Evolutionary conservation across 2,888 invertebrate genomes (phyloP).

Genomic region (Acleris cristana): DNA sequence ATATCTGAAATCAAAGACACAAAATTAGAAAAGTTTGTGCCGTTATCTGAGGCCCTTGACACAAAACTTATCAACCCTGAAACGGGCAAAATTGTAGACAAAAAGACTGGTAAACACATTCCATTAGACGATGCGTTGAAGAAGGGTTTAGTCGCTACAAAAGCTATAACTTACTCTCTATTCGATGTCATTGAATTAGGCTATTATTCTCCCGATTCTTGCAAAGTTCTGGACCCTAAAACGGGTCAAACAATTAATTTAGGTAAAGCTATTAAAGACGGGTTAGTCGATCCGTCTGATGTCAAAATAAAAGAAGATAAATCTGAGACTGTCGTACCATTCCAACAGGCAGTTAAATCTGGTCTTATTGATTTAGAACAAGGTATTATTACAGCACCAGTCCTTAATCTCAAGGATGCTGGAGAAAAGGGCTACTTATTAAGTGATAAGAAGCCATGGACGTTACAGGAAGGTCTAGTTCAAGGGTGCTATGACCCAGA

Average conservation of each 20-base stretch:
- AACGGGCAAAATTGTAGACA: conserved; percentile 89
- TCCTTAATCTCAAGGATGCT: conserved; percentile 90
- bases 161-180: conserved; percentile 87
- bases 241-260: conserved; percentile 89
- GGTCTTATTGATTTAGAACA: conserved; percentile 88
- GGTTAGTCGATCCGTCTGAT: conserved; percentile 88
- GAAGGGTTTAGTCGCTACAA: conserved; percentile 88
- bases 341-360: conserved; percentile 87
- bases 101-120: conserved; percentile 87
- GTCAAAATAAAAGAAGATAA: conserved; percentile 90
- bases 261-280: conserved; percentile 88
- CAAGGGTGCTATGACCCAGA: conserved; percentile 91
- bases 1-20: conserved; percentile 92
- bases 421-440: conserved; percentile 91
- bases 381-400: conserved; percentile 88
- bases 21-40: conserved; percentile 87
- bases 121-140: conserved; percentile 88
- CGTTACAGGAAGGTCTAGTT: conserved; percentile 92
- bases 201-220: conserved; percentile 89
- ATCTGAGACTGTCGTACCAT: conserved; percentile 86
- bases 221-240: conserved; percentile 90
- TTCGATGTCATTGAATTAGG: conserved; percentile 90
- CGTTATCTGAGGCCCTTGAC: conserved; percentile 89
- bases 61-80: conserved; percentile 87
- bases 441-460: conserved; percentile 91